Evolutionary conservation across 2,797 vertebrate genomes (phyloP).

Genomic region (Florisuga fusca): DNA sequence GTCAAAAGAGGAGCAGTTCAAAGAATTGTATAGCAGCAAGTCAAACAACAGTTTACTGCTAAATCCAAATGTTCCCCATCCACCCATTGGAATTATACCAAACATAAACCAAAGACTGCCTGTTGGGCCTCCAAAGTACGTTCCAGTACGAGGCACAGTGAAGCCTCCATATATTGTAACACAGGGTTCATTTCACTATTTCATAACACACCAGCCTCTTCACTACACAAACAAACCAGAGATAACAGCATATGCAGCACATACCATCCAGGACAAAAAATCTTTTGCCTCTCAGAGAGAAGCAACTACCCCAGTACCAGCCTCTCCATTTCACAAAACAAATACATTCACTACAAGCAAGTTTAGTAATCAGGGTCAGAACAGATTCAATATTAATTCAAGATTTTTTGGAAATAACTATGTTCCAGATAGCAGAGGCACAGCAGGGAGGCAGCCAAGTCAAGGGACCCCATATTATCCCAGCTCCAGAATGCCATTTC

Average conservation of each 20-base stretch:
- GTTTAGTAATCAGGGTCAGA: neutral
- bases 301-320: slow-evolving; percentile 31
- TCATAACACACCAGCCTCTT: slow-evolving; percentile 52
- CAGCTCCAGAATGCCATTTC: slow-evolving; percentile 50
- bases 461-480: slow-evolving; percentile 56
- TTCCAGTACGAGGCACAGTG: slow-evolving; percentile 10
- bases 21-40: neutral
- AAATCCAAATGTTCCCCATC: neutral
- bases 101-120: slow-evolving; percentile 18
- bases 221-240: slow-evolving; percentile 69
- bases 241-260: slow-evolving; percentile 59
- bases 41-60: slow-evolving; percentile 34
- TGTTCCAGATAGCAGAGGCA: slow-evolving; percentile 75
- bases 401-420: slow-evolving; percentile 73
- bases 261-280: slow-evolving; percentile 33
- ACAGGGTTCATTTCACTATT: neutral
- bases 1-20: neutral
- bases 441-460: slow-evolving; percentile 49
- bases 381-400: slow-evolving; percentile 45
- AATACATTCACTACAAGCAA: neutral
- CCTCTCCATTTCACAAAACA: slow-evolving; percentile 10
- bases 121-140: slow-evolving; percentile 5
- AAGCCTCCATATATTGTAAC: slow-evolving; percentile 36
- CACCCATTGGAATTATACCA: slow-evolving; percentile 8
- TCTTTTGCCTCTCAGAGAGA: neutral